A percentile compares a stretch with the other conserved stretches of the same genome.
Evolutionary conservation across 2,113 vertebrate genomes (phyloP).

Genomic region (Ophthalmolycus amberensis): DNA sequence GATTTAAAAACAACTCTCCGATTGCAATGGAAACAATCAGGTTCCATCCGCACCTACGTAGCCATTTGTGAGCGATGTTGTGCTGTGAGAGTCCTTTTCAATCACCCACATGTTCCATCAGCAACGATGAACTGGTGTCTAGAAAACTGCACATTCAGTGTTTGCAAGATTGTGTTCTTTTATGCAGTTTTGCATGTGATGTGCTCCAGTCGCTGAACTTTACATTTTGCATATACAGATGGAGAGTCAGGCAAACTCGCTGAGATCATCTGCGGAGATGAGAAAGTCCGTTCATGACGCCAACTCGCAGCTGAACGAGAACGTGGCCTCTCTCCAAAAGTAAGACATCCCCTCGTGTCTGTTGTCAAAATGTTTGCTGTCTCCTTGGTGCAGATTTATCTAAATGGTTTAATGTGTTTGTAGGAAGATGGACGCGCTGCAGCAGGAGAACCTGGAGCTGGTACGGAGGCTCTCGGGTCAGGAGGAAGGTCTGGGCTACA

Average conservation of each 20-base stretch:
- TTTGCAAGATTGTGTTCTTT: slow-evolving; percentile 2
- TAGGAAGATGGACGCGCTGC: slow-evolving; percentile 86
- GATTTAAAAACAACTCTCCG: background rate
- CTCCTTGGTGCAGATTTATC: background rate
- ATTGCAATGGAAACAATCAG: slow-evolving; percentile 36
- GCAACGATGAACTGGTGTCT: background rate
- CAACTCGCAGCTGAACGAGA: slow-evolving; percentile 82
- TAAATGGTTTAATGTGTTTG: background rate
- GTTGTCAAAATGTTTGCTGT: background rate
- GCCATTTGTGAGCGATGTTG: slow-evolving; percentile 20
- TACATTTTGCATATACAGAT: slow-evolving; percentile 69
- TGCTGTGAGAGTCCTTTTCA: slow-evolving; percentile 27
- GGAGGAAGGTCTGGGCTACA: slow-evolving; percentile 84
- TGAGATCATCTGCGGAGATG: slow-evolving; percentile 73
- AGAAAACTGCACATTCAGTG: slow-evolving; percentile 14
- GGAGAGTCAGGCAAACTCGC: slow-evolving; percentile 66
- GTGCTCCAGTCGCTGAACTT: slow-evolving; percentile 12
- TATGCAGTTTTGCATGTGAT: slow-evolving; percentile 26
- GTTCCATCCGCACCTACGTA: background rate
- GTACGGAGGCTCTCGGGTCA: slow-evolving; percentile 83
- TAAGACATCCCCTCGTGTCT: slow-evolving; percentile 56
- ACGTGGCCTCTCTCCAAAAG: slow-evolving; percentile 84
- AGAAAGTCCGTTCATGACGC: slow-evolving; percentile 82
- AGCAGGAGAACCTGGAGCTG: slow-evolving; percentile 87
- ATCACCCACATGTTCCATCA: background rate